These are phyloP conservation scores for Temnopleurus reevesii DNA, from an alignment of 53 echinoderm and acorn worm genomes.

Conservation along the genomic window DNA sequence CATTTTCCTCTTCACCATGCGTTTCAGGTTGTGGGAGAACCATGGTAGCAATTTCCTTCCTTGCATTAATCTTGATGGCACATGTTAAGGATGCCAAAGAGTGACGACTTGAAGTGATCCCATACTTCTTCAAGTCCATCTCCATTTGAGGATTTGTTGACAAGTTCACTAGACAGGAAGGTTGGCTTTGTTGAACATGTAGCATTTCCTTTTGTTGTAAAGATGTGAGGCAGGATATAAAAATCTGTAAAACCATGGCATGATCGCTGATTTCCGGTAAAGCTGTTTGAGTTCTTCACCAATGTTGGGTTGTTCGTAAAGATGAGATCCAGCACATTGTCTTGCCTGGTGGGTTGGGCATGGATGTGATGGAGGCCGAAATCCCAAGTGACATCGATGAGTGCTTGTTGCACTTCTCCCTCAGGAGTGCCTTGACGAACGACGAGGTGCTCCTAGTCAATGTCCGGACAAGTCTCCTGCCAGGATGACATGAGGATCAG, in stretches of 20 bases:
- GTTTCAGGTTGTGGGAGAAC: constrained; percentile 38
- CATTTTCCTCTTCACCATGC: constrained; percentile 24
- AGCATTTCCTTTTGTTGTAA: constrained; percentile 4
- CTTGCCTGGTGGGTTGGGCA: not conserved
- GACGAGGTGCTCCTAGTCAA: constrained; percentile 31
- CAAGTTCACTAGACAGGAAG: not conserved
- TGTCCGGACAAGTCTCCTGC: constrained; percentile 45
- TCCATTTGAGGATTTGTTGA: not conserved
- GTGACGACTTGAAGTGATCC: constrained; percentile 1
- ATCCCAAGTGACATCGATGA: not conserved
- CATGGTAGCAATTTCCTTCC: constrained; percentile 34
- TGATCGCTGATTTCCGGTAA: not conserved
- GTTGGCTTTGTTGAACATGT: too few relatives aligned
- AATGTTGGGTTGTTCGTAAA: constrained; percentile 34
- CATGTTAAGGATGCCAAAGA: constrained; percentile 4
- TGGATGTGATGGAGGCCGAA: not conserved
- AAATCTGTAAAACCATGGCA: constrained; percentile 26
- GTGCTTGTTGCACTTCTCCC: constrained; percentile 15
- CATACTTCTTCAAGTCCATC: not conserved
- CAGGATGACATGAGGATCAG: constrained; percentile 32
- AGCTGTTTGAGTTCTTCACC: constrained; percentile 17
- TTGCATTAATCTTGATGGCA: not conserved
- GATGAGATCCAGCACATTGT: constrained; percentile 46
- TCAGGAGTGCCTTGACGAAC: not conserved
- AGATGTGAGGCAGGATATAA: constrained; percentile 12